Base-by-base conservation (phyloP, 2,797 vertebrate genomes). In the Champsocephalus esox region DNA sequence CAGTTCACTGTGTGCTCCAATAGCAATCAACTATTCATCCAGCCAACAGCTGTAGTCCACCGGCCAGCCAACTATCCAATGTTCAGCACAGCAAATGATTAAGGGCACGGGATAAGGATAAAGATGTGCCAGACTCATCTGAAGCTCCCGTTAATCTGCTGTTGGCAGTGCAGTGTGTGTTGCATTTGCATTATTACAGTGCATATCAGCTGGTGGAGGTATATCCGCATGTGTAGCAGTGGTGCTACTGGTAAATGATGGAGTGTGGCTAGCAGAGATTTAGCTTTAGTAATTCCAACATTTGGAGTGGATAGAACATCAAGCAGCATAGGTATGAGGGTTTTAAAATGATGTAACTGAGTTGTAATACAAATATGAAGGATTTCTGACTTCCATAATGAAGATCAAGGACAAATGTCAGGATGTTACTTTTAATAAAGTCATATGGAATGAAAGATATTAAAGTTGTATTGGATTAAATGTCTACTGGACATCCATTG, bases 161-260 rank as follows among this genome's bases (percentile, higher is more conserved):
- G 75, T 63, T 83, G 79, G 80, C 75, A 73, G 62, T n/a, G 19
- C 51, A 16, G 48, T 66, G 77, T 77, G 48, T 14, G 45, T 62
- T 57, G 70, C 78, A 78, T 82, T 70, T 83, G 74, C 78, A 81
- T 88, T 77, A 86, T 80, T 86, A 72, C 34, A 45, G 57, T n/a
- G 56, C 54, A 60, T 68, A 62, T 80, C 66, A 62, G 66, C 58
- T 62, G 69, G 24, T 55, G 14, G 9, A 55, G 54, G 56, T 69
- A 43, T 71, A 43, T 71, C 49, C 2, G 14, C 63, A 68, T 68
- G 19, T 69, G 45, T 51, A 74, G 68, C 48, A 58, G 57, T 7
- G 12, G 50, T 21, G 54, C n/a, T 55, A 10, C 38, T 51, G 45
- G 51, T 54, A 11, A 57, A 73, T 32, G 50, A 48, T 56, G 57